A percentile compares a stretch with the other conserved stretches of the same genome.
phyloP scores from a whole-genome alignment of 1,140 invertebrate species.

The Drosophila orosa region DNA sequence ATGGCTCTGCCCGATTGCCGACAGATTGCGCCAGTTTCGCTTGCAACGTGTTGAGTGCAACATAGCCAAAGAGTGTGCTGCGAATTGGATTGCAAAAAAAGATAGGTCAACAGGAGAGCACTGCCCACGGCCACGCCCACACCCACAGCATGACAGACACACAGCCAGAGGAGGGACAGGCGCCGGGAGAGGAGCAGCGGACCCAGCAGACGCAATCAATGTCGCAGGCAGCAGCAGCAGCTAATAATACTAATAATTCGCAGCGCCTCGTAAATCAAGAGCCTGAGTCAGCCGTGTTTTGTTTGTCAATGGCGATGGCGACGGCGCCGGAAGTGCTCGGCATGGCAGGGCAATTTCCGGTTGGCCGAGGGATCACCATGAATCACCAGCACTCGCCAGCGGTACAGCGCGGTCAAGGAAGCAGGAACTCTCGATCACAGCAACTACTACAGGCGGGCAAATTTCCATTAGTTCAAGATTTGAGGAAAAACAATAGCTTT shows the following conservation, averaged over 20 bases:
- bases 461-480: conserved; percentile 14
- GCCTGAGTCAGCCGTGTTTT: conserved; percentile 62
- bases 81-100: conserved; percentile 8
- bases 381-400: conserved; percentile 5
- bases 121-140: conserved; percentile 20
- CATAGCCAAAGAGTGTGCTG: conserved; percentile 32
- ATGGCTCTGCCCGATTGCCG: conserved; percentile 37
- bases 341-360: conserved; percentile 52
- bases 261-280: conserved; percentile 45
- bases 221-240: conserved; percentile 38
- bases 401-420: not conserved
- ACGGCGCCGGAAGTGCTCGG: conserved; percentile 55
- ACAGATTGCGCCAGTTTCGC: conserved; percentile 68
- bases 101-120: conserved; percentile 71
- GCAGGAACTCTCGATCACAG: not conserved
- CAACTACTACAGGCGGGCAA: not conserved
- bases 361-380: conserved; percentile 14
- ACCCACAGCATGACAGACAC: conserved; percentile 19
- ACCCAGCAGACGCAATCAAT: conserved; percentile 15
- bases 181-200: conserved; percentile 9
- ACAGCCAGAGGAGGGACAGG: conserved; percentile 3
- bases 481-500: not conserved
- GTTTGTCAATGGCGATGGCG: conserved; percentile 17
- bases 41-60: conserved; percentile 73
- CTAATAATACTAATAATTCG: conserved; percentile 68